These are phyloP conservation scores for Achroia grisella DNA, from an alignment of 1,140 invertebrate species.

Conservation along the genomic window DNA sequence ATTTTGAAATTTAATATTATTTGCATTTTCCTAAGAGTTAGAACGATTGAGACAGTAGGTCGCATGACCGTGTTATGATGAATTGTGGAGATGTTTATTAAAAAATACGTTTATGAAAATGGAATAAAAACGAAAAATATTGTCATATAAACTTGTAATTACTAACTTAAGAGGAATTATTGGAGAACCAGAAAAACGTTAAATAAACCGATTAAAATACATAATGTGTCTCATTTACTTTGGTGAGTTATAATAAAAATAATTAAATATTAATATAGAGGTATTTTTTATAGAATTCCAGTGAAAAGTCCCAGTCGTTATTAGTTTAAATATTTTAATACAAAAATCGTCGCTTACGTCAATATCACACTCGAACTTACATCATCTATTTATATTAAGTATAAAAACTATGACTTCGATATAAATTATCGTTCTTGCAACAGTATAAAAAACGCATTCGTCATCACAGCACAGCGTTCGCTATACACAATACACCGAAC, in stretches of 20 bases:
- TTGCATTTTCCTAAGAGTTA: slow-evolving; percentile 72
- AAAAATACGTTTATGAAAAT: slow-evolving; percentile 72
- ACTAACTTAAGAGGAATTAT: slow-evolving; percentile 72
- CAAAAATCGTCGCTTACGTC: slow-evolving; percentile 65
- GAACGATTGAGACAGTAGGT: slow-evolving; percentile 71
- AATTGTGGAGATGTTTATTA: slow-evolving; percentile 71
- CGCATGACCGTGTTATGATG: slow-evolving; percentile 67
- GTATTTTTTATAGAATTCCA: background rate
- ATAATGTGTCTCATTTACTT: slow-evolving; percentile 2
- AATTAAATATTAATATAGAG: background rate
- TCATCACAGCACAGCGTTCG: slow-evolving; percentile 60
- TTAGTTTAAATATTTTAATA: slow-evolving; percentile 66
- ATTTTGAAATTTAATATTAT: slow-evolving; percentile 69
- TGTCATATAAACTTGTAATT: slow-evolving; percentile 73
- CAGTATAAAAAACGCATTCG: slow-evolving; percentile 57
- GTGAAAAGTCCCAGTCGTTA: background rate
- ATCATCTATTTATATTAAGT: slow-evolving; percentile 72
- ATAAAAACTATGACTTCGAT: slow-evolving; percentile 73
- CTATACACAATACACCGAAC: slow-evolving; percentile 68
- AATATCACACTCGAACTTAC: slow-evolving; percentile 72
- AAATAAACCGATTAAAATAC: slow-evolving; percentile 71
- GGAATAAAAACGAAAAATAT: slow-evolving; percentile 70
- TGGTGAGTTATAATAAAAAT: slow-evolving; percentile 4
- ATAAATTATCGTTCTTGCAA: slow-evolving; percentile 61
- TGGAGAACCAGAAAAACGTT: slow-evolving; percentile 69